phyloP scores from a whole-genome alignment of 2,113 vertebrate genomes.

The Carollia perspicillata region DNA sequence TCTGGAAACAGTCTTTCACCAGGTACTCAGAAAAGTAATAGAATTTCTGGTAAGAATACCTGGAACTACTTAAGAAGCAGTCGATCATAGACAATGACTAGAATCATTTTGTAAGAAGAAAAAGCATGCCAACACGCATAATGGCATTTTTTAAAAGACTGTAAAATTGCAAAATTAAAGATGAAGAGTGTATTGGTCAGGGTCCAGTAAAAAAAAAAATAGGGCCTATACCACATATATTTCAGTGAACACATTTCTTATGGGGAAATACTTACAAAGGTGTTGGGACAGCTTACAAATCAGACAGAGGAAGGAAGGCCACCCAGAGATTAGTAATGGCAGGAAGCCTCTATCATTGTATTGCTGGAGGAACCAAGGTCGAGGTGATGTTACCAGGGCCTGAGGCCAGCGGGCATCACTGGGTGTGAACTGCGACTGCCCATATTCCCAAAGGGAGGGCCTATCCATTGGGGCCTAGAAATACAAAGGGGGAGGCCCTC shows the following conservation, averaged over 20 bases:
- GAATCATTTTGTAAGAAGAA: slow-evolving; percentile 22
- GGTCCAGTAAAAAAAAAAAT: slow-evolving; percentile 8
- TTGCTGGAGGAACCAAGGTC: not conserved
- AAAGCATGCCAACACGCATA: not conserved
- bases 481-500: not conserved
- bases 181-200: not conserved
- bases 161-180: slow-evolving; percentile 4
- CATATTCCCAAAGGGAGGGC: not conserved
- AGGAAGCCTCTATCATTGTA: not conserved
- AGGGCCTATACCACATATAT: not conserved
- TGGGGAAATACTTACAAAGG: not conserved
- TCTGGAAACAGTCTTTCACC: not conserved
- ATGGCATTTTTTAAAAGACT: not conserved
- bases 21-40: not conserved
- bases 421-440: not conserved
- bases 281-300: not conserved
- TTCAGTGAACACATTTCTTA: not conserved
- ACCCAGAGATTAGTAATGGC: not conserved
- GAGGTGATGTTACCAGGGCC: not conserved
- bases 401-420: not conserved
- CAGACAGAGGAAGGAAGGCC: not conserved
- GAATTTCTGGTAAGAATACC: not conserved
- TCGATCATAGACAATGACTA: slow-evolving; percentile 28
- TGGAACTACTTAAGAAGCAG: slow-evolving; percentile 15
- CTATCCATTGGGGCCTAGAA: not conserved